phyloP scores from a whole-genome alignment of 2,797 vertebrate species.

The Cephalopachus bancanus region DNA sequence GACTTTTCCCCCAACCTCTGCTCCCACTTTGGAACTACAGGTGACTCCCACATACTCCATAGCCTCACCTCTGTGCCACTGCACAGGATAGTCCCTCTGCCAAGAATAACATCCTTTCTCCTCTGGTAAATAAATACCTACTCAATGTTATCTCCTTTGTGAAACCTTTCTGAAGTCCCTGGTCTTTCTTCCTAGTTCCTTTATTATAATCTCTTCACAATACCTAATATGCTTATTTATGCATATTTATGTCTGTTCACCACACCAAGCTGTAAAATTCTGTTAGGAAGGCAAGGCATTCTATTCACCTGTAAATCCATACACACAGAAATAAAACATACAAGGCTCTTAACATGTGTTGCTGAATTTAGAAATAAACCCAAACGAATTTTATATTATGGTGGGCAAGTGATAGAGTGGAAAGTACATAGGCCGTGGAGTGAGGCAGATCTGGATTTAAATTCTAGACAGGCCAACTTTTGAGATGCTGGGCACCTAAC shows the following conservation, averaged over 20 bases:
- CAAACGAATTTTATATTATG: neutral
- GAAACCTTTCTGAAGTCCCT: neutral
- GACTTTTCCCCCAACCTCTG: neutral
- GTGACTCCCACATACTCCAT: neutral
- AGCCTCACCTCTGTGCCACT: neutral
- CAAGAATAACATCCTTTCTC: neutral
- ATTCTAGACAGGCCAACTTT: neutral
- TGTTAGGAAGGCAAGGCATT: neutral
- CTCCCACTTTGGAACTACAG: neutral
- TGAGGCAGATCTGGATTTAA: neutral
- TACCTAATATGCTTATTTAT: neutral
- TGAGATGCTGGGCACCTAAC: neutral
- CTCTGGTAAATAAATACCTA: neutral
- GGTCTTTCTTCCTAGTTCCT: neutral
- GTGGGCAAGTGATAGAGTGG: neutral
- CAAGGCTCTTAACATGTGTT: neutral
- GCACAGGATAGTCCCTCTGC: neutral
- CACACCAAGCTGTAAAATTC: neutral
- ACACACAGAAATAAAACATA: neutral
- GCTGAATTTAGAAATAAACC: slow-evolving; percentile 31
- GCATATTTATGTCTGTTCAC: neutral
- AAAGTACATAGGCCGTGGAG: neutral
- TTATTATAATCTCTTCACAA: slow-evolving; percentile 27
- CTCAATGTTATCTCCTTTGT: neutral
- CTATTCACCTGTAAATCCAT: neutral